Conservation (phyloP, 2,888 invertebrate genomes). For the Scaptomyza flava region DNA sequence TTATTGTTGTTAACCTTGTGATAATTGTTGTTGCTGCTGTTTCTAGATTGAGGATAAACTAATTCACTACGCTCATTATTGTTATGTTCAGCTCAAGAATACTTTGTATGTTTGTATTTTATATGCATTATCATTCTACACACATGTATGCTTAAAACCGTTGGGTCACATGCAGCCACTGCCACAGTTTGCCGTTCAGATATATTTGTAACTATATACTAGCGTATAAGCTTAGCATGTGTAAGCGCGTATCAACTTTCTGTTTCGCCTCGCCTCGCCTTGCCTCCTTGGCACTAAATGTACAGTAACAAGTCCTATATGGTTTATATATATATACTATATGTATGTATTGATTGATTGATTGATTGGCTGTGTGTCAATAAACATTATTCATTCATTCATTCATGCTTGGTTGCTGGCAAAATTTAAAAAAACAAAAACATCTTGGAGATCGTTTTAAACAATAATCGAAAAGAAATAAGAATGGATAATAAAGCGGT, state of each 20-base stretch:
- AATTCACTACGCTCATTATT: conserved; percentile 74
- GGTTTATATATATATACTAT: conserved; percentile 13
- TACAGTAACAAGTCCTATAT: conserved; percentile 62
- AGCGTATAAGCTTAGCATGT: conserved; percentile 35
- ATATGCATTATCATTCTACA: conserved; percentile 25
- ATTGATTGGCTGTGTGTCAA: conserved; percentile 33
- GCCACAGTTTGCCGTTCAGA: conserved; percentile 25
- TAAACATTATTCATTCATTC: conserved; percentile 14
- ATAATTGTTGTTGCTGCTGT: conserved; percentile 24
- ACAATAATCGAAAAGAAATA: conserved; percentile 10
- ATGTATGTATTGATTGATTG: conserved; percentile 4
- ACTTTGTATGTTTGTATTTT: conserved; percentile 19
- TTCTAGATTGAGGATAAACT: conserved; percentile 55
- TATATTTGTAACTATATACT: conserved; percentile 31
- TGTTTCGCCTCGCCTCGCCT: conserved; percentile 1
- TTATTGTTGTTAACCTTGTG: conserved; percentile 29
- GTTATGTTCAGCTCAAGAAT: conserved; percentile 74
- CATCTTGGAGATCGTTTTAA: conserved; percentile 49
- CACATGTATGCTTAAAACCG: conserved; percentile 40
- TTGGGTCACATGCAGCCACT: conserved; percentile 34
- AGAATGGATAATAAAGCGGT: conserved; percentile 6
- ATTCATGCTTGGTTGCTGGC: conserved; percentile 3
- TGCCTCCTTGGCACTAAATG: conserved; percentile 54
- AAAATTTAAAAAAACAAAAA: background rate
- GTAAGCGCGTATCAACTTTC: conserved; percentile 17